Base-by-base conservation (phyloP, 2,113 vertebrate genomes). In the Alligator sinensis region DNA sequence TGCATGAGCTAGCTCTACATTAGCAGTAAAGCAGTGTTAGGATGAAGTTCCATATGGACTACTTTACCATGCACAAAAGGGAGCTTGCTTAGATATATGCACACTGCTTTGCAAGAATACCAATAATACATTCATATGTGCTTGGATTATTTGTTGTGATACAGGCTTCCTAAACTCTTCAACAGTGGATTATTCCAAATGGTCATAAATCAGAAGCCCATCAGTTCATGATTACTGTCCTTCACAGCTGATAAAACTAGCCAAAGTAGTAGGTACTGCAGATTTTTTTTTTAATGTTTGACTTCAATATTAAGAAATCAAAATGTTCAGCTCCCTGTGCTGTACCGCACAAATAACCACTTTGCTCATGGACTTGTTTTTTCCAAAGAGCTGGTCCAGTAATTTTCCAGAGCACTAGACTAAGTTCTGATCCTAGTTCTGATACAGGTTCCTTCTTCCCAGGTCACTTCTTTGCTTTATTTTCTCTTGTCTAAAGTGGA, bases 381-480 rank as follows among this genome's bases (percentile, higher is more conserved):
- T 59, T 80, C 57, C 3, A 2, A 59, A 54, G 9, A 66, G 18
- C 25, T 89, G 57, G 30, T 68, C 21, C 79, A 90, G 80, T 79
- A 38, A n/a, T 57, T 90, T 79, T 82, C 83, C 47, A 74, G 57
- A 76, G n/a, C n/a, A 86, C 3, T 64, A 12, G 47, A 21, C 17
- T 93, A 5, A 68, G 17, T 87, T 80, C 68, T 27, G 47, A 79
- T 70, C 34, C 27, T 30, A 4, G 9, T 80, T 87, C 63, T 38
- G 59, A 72, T 47, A 60, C 54, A 6, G 68, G 38, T 78, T 81
- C 66, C 5, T 30, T 87, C 47, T 86, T 77, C 59, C 83, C 89
- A 95, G 62, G 60, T 85, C 25, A 34, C 64, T 87, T 91, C 87
- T 88, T n/a, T 57, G 91, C 92, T 91, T 91, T 80, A 72, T 15